A percentile compares a stretch with the other conserved stretches of the same genome.
Conservation (phyloP, 2,797 vertebrate genomes). For the Clangula hyemalis region DNA sequence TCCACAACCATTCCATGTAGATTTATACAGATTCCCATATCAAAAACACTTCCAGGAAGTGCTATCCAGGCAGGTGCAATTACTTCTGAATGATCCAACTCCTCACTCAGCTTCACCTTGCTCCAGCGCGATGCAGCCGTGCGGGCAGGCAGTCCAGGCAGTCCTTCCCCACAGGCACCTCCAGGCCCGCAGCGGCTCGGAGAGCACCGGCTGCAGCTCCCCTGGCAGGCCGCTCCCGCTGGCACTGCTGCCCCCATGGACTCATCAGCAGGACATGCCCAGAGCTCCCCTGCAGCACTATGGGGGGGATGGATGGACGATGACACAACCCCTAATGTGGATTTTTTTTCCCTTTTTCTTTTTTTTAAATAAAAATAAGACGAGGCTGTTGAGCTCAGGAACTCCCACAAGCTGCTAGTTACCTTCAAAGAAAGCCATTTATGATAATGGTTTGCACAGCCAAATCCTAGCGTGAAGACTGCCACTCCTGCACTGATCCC, state of each 20-base stretch:
- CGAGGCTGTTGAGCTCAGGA: neutral
- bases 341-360: too few species aligned
- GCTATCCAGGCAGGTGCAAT: neutral
- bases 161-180: neutral
- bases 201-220: too few species aligned
- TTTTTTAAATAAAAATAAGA: neutral
- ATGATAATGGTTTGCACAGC: neutral
- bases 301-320: too few species aligned
- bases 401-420: neutral
- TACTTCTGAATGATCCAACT: neutral
- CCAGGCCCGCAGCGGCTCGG: rapidly evolving
- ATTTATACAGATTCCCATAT: neutral
- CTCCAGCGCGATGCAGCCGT: rapidly evolving
- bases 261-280: neutral
- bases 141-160: neutral
- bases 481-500: neutral
- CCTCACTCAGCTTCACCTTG: rapidly evolving
- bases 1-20: neutral
- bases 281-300: neutral
- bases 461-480: neutral
- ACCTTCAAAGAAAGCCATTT: neutral
- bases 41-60: neutral
- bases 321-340: rapidly evolving
- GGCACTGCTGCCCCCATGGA: too few species aligned
- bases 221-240: rapidly evolving